Base-by-base conservation (phyloP, 2,797 vertebrate species). In the Myoxocephalus aenaeus region DNA sequence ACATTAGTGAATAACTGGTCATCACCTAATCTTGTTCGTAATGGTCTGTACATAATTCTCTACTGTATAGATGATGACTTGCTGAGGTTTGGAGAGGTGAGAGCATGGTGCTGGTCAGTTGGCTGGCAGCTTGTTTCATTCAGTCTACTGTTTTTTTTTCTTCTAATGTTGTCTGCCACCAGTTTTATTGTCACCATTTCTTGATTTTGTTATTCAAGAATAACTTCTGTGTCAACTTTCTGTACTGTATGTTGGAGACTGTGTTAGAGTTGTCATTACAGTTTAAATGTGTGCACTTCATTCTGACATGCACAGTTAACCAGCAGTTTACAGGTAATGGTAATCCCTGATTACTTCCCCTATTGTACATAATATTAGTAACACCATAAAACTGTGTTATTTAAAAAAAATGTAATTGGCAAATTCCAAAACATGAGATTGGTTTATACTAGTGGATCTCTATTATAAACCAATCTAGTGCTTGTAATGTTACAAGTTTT, bases 261-360 rank as follows among this genome's bases (percentile, higher is more conserved):
- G 73, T 79, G 27, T 40, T 72, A 78, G 63, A 77, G 62, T 74
- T 83, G 81, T 80, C 61, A 53, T 84, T 74, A 56, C 70, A 78
- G 48, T 86, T 83, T 77, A 79, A 80, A 89, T 84, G 17, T 90
- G 80, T 90, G 80, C 83, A 86, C 84, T 90, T 92, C 62, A 92
- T 90, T 94, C 86, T 94, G 90, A 91, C 91, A 90, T 90, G 89
- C 89, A 91, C 92, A 93, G 93, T 94, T 93, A 94, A 92, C 88
- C 94, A 85, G 90, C 93, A 92, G 90, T 93, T 85, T 83, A 83
- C 94, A 95, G 94, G 95, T 96, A 95, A 96, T 92, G 80, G 89
- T 89, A 48, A 92, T 91, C 87, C 83, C 90, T 87, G 88, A 91
- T 88, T 93, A 89, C 90, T 93, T 92, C 85, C 51, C 83, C 84